Conservation (phyloP, 1,140 invertebrate genomes). For the Drosophila kanapiae region DNA sequence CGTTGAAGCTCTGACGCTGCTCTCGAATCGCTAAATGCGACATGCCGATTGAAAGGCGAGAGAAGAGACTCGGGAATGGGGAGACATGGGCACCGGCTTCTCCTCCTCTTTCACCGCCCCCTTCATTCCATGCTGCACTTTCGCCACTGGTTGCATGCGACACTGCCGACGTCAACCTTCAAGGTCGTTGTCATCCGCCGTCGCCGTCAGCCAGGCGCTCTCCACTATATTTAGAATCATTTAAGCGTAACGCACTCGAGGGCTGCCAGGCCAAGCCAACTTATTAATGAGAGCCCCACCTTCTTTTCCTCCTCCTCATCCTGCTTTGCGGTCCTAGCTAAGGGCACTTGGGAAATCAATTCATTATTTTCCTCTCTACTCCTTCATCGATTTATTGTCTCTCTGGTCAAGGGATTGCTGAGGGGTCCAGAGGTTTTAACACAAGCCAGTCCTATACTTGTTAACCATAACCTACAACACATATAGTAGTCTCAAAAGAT, state of each 20-base stretch:
- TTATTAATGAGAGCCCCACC: constrained; percentile 35
- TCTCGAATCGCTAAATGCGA: constrained; percentile 45
- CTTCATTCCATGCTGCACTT: constrained; percentile 54
- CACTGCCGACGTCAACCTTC: constrained; percentile 36
- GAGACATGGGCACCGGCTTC: constrained; percentile 3
- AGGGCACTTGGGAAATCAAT: constrained; percentile 18
- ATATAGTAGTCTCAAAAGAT: too few relatives aligned
- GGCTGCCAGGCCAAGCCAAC: constrained; percentile 29
- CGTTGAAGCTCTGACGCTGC: constrained; percentile 64
- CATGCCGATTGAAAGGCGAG: constrained; percentile 33
- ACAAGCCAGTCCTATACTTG: neutral
- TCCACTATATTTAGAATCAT: constrained; percentile 72
- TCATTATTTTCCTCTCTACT: neutral
- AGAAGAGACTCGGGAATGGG: constrained; percentile 8
- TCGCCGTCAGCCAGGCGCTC: constrained; percentile 38
- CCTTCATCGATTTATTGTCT: constrained; percentile 5
- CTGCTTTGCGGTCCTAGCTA: neutral
- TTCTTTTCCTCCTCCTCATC: too few relatives aligned
- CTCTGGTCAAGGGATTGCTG: neutral
- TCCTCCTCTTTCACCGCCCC: neutral
- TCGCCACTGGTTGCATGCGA: constrained; percentile 72
- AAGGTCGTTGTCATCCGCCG: constrained; percentile 51
- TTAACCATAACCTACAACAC: neutral
- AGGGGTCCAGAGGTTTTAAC: neutral
- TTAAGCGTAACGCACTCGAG: constrained; percentile 66